Base-by-base conservation (phyloP, 1,140 invertebrate genomes). In the Teleopsis dalmanni region DNA sequence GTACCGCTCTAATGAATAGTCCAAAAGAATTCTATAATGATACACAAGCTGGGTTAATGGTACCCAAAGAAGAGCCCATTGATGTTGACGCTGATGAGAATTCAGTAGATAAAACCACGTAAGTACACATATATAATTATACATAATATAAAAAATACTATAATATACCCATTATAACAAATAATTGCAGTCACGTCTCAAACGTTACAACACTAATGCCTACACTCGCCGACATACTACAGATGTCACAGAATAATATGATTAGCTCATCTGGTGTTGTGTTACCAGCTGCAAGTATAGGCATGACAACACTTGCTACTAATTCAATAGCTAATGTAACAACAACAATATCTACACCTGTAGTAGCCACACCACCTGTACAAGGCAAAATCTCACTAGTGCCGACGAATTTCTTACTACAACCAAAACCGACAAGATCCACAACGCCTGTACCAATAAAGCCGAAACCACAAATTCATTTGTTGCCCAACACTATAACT, bases 391-490 rank as follows among this genome's bases (percentile, higher is more conserved):
- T 70, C 19, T 70, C 66, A 1, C 22, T 70, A 44, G 66, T 70
- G 33, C 66, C 66, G 16, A 69, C 66, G 1, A 70, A 70, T 37
- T 65, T 70, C 33, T 52, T 70, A 3, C 58, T 70, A 57, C 66
- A 70, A 40, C 65, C 63, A 18, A 62, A 65, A 22, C 50, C 58
- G 8, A 16, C 61, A 4, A 41, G 57, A 4, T 40, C 31, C 11
- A 49, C 36, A 38, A 37, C 51, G 9, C 35, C 52, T 23, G 25
- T 37, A 8, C 19, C 50, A 22, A 55, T 57, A 11, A 35, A 27
- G 10, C 21, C 49, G 3, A 37, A 50, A 6, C 42, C 56, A 2
- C 57, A 59, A 40, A 41, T 60, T 21, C 61, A 66, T 21, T 41
- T 60, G 13, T 38, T 67, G 16, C 63, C 61, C 31, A 65, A 57